Base-by-base conservation (phyloP, 2,113 vertebrate genomes). In the Gopherus flavomarginatus region DNA sequence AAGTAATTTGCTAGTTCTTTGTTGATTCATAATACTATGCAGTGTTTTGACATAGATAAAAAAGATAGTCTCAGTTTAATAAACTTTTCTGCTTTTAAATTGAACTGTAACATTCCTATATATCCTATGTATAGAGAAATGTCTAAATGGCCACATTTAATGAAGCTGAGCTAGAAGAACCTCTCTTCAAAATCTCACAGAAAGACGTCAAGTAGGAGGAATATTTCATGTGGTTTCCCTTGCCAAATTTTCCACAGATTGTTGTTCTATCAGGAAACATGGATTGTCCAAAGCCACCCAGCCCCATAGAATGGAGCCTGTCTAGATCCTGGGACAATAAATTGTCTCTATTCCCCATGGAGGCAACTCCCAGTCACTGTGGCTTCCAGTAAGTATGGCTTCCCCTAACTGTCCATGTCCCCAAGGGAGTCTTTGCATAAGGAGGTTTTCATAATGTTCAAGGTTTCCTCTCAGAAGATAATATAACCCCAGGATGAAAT, bases 321-420 rank as follows among this genome's bases (percentile, higher is more conserved):
- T 72, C 35, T 29, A 13, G 5, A 69, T 26, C 47, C 84, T 56
- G 83, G 62, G 44, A 94, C 8, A 6, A 69, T 53, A 16, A 69
- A 3, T 19, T 84, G 3, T 31, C 89, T 47, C 75, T n/a, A 52
- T 9, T 69, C 47, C 75, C n/a, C 75, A 31, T 38, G 86, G 3
- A 59, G 0, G 1, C 44, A 85, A 17, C 6, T 95, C 53, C 29
- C 29, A 56, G 31, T 19, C 52, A 78, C 8, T 2, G 0, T 0
- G 5, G 53, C 29, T 65, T 78, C 50, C 81, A 38, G 16, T 38
- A 72, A 11, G 13, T 1, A 0, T 0, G 4, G 78, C 29, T 65
- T 78, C 50, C 81, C 94, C 24, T 81, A 49, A 49, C 8, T 10
- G 93, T 77, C 8, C 6, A 17, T 5, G 80, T 86, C 9, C 42